A percentile compares a stretch with the other conserved stretches of the same genome.
Evolutionary conservation across 2,797 vertebrate genomes (phyloP).

Genomic region (Ptychadena robeensis): DNA sequence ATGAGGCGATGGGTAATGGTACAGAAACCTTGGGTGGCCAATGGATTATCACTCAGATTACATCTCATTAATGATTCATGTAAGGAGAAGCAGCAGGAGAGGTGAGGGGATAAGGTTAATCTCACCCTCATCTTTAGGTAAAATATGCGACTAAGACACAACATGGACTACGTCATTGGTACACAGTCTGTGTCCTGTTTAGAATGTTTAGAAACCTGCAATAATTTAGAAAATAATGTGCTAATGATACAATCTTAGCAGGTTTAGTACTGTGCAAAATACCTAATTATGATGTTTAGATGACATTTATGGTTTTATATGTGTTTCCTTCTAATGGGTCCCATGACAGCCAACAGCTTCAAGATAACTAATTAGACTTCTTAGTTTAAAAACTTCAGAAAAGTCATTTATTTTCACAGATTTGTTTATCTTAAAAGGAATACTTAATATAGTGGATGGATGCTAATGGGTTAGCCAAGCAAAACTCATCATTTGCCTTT

Average conservation of each 20-base stretch:
- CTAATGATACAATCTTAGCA: neutral
- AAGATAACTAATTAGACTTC: neutral
- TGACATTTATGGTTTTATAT: neutral
- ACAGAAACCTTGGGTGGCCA: slow-evolving; percentile 27
- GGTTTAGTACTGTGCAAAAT: neutral
- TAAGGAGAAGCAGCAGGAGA: slow-evolving; percentile 6
- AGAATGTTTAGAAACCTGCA: neutral
- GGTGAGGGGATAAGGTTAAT: slow-evolving; percentile 16
- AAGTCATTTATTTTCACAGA: too few species aligned
- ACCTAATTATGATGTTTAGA: neutral
- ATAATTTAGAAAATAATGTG: neutral
- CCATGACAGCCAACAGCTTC: neutral
- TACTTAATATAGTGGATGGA: too few species aligned
- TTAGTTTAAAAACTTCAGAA: too few species aligned
- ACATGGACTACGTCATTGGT: neutral
- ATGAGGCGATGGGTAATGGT: slow-evolving; percentile 9
- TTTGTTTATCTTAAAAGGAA: too few species aligned
- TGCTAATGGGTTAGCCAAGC: too few species aligned
- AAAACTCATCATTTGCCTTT: too few species aligned
- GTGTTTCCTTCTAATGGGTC: neutral
- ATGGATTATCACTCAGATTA: slow-evolving; percentile 55
- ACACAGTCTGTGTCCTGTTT: neutral
- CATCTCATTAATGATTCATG: slow-evolving; percentile 35
- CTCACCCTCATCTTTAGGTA: slow-evolving; percentile 12
- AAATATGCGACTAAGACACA: slow-evolving; percentile 3